Evolutionary conservation across 2,888 invertebrate species (phyloP).

Genomic region (Tridacna crocea): DNA sequence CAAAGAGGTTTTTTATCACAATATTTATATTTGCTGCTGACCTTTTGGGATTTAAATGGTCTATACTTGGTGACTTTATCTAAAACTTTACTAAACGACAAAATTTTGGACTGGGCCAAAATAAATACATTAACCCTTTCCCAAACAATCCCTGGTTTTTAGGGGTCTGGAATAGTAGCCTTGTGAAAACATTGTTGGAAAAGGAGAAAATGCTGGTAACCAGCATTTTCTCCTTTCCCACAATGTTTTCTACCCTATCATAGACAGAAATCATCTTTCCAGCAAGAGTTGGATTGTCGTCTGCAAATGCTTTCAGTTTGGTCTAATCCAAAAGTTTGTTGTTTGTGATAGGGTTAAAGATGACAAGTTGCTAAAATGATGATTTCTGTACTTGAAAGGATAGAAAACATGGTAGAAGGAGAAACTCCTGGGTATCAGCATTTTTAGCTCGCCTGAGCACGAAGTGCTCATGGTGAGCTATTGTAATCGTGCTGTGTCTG

Average conservation of each 20-base stretch:
- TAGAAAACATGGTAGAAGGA: too few species aligned
- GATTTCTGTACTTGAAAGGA: too few species aligned
- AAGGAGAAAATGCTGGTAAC: slow-evolving; percentile 8
- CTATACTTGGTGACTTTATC: too few species aligned
- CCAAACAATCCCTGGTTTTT: background rate
- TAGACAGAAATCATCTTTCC: background rate
- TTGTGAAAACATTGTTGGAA: slow-evolving; percentile 1
- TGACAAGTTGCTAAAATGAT: background rate
- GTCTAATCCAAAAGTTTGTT: background rate
- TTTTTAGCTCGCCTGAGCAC: too few species aligned
- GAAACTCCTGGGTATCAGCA: too few species aligned
- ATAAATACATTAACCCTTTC: background rate
- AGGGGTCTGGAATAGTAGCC: background rate
- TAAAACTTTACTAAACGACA: too few species aligned
- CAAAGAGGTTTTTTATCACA: too few species aligned
- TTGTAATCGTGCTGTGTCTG: too few species aligned
- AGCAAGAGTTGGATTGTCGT: background rate
- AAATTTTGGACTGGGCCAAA: background rate
- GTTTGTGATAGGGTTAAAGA: background rate
- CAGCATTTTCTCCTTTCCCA: background rate
- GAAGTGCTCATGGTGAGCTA: too few species aligned
- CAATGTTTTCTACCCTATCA: background rate
- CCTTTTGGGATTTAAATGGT: too few species aligned
- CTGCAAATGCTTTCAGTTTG: background rate
- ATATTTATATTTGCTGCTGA: too few species aligned